phyloP scores from a whole-genome alignment of 2,797 vertebrate species.

The Mormyrus proboscirostris region DNA sequence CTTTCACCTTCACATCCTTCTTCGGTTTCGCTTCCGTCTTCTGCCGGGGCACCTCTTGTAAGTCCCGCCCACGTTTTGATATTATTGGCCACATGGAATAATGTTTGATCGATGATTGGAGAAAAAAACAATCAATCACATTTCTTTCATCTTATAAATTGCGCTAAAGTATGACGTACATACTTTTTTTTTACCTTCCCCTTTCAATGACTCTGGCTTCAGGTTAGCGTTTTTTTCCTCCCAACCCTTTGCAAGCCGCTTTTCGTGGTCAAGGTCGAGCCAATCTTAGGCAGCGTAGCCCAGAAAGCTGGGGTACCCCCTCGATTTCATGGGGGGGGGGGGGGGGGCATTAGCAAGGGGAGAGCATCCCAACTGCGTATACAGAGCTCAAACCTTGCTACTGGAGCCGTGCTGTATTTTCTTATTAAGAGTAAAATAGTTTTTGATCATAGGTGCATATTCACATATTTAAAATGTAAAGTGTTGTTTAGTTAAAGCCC shows the following conservation, averaged over 20 bases:
- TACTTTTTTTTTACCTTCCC: background rate
- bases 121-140: background rate
- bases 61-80: background rate
- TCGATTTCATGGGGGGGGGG: background rate
- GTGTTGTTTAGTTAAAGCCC: background rate
- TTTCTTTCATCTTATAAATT: background rate
- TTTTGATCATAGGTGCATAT: background rate
- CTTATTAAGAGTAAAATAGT: background rate
- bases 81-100: background rate
- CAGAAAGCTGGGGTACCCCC: background rate
- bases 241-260: background rate
- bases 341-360: background rate
- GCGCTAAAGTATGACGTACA: background rate
- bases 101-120: background rate
- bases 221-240: background rate
- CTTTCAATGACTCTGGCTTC: background rate
- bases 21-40: constrained; percentile 16
- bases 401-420: background rate
- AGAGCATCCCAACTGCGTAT: background rate
- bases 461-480: background rate
- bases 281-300: background rate
- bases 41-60: background rate
- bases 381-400: background rate
- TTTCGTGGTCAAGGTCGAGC: background rate
- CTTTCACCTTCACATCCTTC: constrained; percentile 19